Evolutionary conservation across 1,140 invertebrate genomes (phyloP).

Genomic region (Popillia japonica): DNA sequence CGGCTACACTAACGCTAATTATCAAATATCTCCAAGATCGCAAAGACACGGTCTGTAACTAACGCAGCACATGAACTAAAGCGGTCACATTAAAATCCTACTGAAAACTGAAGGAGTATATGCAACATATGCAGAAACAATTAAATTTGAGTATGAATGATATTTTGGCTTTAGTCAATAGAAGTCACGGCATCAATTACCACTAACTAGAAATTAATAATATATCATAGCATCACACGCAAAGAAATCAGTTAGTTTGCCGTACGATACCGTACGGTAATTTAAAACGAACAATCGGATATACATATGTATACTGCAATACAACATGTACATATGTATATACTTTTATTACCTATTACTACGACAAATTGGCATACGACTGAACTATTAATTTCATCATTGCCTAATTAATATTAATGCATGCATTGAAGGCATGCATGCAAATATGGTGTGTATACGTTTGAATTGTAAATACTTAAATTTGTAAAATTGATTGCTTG

Average conservation of each 20-base stretch:
- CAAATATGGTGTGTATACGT: neutral
- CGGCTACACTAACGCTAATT: too few relatives aligned
- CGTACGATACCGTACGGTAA: neutral
- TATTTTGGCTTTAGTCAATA: neutral
- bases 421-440: neutral
- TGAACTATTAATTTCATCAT: neutral
- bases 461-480: slow-evolving; percentile 20
- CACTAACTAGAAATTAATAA: neutral
- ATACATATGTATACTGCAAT: neutral
- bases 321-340: too few relatives aligned
- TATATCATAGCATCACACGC: neutral
- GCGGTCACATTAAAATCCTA: too few relatives aligned
- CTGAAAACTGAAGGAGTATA: too few relatives aligned
- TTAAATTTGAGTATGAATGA: too few relatives aligned
- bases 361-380: neutral
- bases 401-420: slow-evolving; percentile 26
- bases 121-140: too few relatives aligned
- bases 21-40: too few relatives aligned
- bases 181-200: neutral
- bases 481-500: neutral
- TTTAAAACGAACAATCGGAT: neutral
- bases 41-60: too few relatives aligned
- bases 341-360: slow-evolving; percentile 17
- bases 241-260: neutral
- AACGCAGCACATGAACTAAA: too few relatives aligned